Conservation (phyloP, 2,888 invertebrate species). For the Epistrophe eligans region DNA sequence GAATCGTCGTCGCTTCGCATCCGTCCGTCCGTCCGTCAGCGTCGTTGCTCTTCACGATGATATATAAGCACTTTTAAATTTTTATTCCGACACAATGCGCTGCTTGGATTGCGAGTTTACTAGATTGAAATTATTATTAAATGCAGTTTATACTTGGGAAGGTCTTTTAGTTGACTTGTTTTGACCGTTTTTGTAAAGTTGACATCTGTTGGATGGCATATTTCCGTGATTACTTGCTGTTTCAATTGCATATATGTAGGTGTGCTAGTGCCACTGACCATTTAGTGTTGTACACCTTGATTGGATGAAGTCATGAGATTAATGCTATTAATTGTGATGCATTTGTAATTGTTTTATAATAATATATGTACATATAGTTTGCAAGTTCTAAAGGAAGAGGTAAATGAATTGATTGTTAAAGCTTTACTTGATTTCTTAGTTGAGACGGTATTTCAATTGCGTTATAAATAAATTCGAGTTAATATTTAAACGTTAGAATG, state of each 20-base stretch:
- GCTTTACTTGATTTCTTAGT: background rate
- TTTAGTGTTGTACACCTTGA: constrained; percentile 59
- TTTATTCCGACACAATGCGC: constrained; percentile 57
- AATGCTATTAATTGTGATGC: constrained; percentile 22
- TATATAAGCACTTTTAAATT: constrained; percentile 62
- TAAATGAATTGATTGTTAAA: constrained; percentile 3
- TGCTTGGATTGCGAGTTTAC: constrained; percentile 4
- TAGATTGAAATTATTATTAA: constrained; percentile 33
- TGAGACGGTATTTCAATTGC: background rate
- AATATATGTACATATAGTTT: background rate
- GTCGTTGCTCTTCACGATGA: background rate
- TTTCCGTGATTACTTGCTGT: constrained; percentile 66
- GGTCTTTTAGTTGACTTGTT: constrained; percentile 58
- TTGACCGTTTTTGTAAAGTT: constrained; percentile 70
- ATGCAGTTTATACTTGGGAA: background rate
- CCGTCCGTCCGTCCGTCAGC: background rate
- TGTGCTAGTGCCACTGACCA: constrained; percentile 49
- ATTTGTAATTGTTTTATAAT: constrained; percentile 27
- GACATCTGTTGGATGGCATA: constrained; percentile 65
- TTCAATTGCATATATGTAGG: constrained; percentile 18
- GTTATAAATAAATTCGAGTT: too few species aligned
- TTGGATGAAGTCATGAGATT: constrained; percentile 47
- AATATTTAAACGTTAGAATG: too few species aligned
- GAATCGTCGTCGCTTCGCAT: background rate
- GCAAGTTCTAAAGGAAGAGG: constrained; percentile 15